Base-by-base conservation (phyloP, 2,888 invertebrate species). In the Oscheius onirici region DNA sequence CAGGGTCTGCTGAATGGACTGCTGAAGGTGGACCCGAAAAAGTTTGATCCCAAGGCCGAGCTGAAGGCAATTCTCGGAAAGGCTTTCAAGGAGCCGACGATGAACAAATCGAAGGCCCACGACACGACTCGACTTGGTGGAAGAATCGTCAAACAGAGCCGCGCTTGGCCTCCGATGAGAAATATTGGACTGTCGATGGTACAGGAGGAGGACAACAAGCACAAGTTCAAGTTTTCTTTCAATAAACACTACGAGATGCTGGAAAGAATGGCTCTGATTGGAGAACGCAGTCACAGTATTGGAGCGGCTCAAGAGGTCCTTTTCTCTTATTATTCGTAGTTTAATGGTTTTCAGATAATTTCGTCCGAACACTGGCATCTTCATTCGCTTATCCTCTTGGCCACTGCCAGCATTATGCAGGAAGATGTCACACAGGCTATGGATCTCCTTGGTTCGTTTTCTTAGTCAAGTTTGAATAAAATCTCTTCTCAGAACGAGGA, bases 401-500 rank as follows among this genome's bases (percentile, higher is more conserved):
- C 84, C n/a, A 77, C 85, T 68, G 61, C 75, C 54, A 68, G 71
- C 41, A 40, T 70, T 28, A 80, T 83, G 74, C 78, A 81, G 41
- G 86, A 84, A 44, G 84, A 86, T 34, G 61, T 79, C 8, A 77
- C 79, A n/a, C 52, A 69, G 22, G 71, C 80, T 1, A 63, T 71
- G 13, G 83, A 86, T 72, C 55, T 73, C 8, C 78, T 84, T 61
- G 84, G 84, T 86, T 34, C 26, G 71, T 57, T 70, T 54, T 11
- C 34, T 17, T 34, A n/a, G n/a, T n/a, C n/a, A n/a, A 8, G 54
- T 49, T 54, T 24, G 10, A 13, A 49, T 49, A 13, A 49, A 10
- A 15, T 43, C 20, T 44, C 15, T 60, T 46, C 88, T 69, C 82
- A 90, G 94, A 94, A 88, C 89, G 93, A 73, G 93, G 93, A 2